These are phyloP conservation scores for Amorpha juglandis DNA, from an alignment of 2,888 invertebrate species.

Conservation along the genomic window DNA sequence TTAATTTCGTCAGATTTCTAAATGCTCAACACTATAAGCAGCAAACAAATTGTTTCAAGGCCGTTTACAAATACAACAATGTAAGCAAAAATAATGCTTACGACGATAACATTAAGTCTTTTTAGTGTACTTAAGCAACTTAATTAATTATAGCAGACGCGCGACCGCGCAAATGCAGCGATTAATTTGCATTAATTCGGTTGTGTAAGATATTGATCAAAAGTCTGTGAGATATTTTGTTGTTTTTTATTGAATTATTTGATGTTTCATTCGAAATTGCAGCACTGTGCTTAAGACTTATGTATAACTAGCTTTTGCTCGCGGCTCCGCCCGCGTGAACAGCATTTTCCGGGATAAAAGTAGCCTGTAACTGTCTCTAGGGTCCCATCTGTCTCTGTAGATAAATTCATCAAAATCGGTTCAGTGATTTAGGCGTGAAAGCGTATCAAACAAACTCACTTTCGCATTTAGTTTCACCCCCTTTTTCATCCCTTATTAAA, in stretches of 20 bases:
- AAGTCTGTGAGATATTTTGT: constrained; percentile 27
- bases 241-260: constrained; percentile 28
- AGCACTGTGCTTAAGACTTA: too few relatives aligned
- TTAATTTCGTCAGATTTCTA: constrained; percentile 1
- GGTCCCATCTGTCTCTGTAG: too few relatives aligned
- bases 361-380: too few relatives aligned
- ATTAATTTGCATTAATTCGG: constrained; percentile 15
- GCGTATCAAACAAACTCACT: too few relatives aligned
- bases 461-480: too few relatives aligned
- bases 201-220: constrained; percentile 21
- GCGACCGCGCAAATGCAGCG: constrained; percentile 8
- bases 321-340: too few relatives aligned
- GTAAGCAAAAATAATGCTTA: constrained; percentile 15
- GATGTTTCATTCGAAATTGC: too few relatives aligned
- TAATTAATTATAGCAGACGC: neutral
- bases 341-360: too few relatives aligned
- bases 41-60: constrained; percentile 2
- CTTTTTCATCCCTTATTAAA: too few relatives aligned
- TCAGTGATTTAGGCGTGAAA: too few relatives aligned
- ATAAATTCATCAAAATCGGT: too few relatives aligned
- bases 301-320: too few relatives aligned
- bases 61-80: neutral
- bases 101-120: neutral
- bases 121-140: constrained; percentile 3
- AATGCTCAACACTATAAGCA: neutral